Percentiles rank a stretch among this genome's conserved stretches.
Conservation (phyloP, 1,140 invertebrate genomes). For the Battus philenor region DNA sequence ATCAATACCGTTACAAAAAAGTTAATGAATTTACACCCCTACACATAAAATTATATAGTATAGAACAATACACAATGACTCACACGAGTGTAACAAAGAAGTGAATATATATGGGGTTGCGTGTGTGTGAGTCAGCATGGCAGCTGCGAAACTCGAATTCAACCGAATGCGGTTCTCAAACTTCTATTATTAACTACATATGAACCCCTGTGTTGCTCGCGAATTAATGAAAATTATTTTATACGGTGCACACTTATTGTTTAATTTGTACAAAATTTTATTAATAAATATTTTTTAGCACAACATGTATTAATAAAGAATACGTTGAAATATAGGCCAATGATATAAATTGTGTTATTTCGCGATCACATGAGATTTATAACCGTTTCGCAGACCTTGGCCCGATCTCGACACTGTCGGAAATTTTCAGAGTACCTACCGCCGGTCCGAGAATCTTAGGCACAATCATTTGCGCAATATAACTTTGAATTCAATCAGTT, state of each 20-base stretch:
- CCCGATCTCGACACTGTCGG: background rate
- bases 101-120: conserved; percentile 25
- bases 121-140: conserved; percentile 42
- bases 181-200: conserved; percentile 47
- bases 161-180: conserved; percentile 49
- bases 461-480: conserved; percentile 11
- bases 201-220: conserved; percentile 5
- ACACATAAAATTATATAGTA: conserved; percentile 16
- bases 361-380: conserved; percentile 3
- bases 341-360: background rate
- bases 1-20: conserved; percentile 16
- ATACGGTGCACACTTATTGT: no score
- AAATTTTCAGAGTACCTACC: conserved; percentile 10
- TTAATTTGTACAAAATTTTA: no score
- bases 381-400: conserved; percentile 7
- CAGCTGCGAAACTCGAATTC: conserved; percentile 68
- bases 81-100: conserved; percentile 22
- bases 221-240: conserved; percentile 17
- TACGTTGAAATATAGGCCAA: background rate
- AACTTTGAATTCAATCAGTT: background rate
- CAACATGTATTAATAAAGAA: no score
- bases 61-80: conserved; percentile 18
- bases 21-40: conserved; percentile 16
- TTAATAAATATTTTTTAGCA: no score
- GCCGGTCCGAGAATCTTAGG: conserved; percentile 5